Percentiles rank a stretch among this genome's conserved stretches.
Conservation (phyloP, 2,797 vertebrate genomes). For the Sebastes baramenuke region DNA sequence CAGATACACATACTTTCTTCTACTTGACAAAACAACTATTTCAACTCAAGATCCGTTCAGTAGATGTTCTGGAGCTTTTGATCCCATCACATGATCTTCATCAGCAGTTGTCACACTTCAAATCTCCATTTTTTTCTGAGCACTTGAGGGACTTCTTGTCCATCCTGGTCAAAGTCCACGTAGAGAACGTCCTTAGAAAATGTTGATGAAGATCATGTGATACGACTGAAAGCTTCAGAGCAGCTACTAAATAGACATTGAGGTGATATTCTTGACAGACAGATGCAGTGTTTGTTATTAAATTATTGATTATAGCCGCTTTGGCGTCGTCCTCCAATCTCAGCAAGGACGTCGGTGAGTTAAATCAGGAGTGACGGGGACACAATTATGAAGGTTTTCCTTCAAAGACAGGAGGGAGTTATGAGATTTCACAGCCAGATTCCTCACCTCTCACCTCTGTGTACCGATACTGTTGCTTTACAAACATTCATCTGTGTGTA, state of each 20-base stretch:
- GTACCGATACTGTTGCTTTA: not conserved
- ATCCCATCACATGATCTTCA: not conserved
- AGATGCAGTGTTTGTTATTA: not conserved
- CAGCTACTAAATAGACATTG: not conserved
- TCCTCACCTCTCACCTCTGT: not conserved
- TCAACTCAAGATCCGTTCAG: not conserved
- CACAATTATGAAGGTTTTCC: not conserved
- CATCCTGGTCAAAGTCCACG: not conserved
- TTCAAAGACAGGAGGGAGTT: not conserved
- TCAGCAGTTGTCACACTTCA: not conserved
- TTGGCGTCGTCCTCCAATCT: not conserved
- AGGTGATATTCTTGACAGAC: not conserved
- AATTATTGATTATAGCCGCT: not conserved
- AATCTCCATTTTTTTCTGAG: not conserved
- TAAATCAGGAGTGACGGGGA: not conserved
- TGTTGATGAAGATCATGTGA: not conserved
- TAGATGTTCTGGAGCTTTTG: not conserved
- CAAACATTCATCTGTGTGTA: constrained; percentile 25
- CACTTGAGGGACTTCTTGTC: not conserved
- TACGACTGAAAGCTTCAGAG: not conserved
- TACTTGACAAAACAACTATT: not conserved
- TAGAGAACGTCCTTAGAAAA: not conserved
- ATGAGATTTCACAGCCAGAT: not conserved
- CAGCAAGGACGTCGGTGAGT: not conserved
- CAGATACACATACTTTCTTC: not conserved